phyloP scores from a whole-genome alignment of 1,140 invertebrate genomes.

The Drosophila pseudoobscura region DNA sequence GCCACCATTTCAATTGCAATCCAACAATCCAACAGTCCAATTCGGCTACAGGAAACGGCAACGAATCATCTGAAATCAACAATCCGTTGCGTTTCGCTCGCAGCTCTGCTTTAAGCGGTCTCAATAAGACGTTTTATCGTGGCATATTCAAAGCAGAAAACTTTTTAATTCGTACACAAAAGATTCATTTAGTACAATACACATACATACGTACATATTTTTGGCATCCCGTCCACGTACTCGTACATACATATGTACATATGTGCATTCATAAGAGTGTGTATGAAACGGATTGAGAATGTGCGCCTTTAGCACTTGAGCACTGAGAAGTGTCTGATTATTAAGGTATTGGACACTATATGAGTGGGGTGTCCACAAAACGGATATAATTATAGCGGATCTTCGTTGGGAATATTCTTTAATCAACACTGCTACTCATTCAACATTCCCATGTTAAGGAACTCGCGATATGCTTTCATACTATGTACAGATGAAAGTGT shows the following conservation, averaged over 20 bases:
- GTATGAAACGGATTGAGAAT: conserved; percentile 58
- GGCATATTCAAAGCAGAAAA: conserved; percentile 61
- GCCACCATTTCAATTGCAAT: conserved; percentile 17
- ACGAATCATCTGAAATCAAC: conserved; percentile 47
- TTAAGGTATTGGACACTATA: not conserved
- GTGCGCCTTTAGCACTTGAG: conserved; percentile 48
- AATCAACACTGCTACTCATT: conserved; percentile 9
- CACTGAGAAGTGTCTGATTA: conserved; percentile 10
- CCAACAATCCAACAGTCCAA: conserved; percentile 37
- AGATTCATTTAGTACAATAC: conserved; percentile 52
- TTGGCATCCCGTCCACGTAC: not conserved
- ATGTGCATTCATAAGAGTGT: not conserved
- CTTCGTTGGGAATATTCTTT: not conserved
- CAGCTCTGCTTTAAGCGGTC: conserved; percentile 45
- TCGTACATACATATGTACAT: not conserved
- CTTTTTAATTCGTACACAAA: conserved; percentile 72
- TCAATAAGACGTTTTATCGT: conserved; percentile 62
- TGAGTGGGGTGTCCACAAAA: not conserved
- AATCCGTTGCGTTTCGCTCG: conserved; percentile 57
- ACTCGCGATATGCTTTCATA: too few species aligned
- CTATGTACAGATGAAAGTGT: too few species aligned
- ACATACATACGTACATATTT: conserved; percentile 7
- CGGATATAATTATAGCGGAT: not conserved
- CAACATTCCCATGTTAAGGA: conserved; percentile 8
- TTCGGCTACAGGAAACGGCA: conserved; percentile 60